A percentile compares a stretch with the other conserved stretches of the same genome.
Conservation (phyloP, 1,140 invertebrate species). For the Sogatella furcifera region DNA sequence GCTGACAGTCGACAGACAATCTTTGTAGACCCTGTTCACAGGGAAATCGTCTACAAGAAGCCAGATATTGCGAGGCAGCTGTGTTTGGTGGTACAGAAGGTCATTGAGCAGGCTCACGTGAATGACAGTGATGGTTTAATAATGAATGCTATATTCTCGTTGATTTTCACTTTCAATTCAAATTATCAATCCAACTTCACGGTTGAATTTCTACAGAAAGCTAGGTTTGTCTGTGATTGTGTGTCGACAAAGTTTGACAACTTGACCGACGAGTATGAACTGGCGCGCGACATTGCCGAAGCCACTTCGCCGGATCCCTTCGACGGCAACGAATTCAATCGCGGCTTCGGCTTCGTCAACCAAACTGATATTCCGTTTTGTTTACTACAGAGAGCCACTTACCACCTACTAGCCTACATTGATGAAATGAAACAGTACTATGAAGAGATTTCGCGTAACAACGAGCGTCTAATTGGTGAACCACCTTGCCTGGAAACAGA, state of each 20-base stretch:
- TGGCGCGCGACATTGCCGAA: background rate
- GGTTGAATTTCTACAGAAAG: conserved; percentile 5
- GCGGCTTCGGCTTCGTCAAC: background rate
- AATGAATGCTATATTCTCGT: background rate
- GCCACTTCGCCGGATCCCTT: background rate
- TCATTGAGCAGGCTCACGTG: background rate
- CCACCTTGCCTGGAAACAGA: background rate
- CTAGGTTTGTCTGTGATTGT: conserved; percentile 9
- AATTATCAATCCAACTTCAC: background rate
- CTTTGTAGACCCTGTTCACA: background rate
- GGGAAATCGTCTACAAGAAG: background rate
- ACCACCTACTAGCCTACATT: background rate
- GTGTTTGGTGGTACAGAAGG: background rate
- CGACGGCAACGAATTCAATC: background rate
- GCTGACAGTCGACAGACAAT: background rate
- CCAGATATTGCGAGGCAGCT: conserved; percentile 7
- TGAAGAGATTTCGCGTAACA: background rate
- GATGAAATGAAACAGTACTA: background rate
- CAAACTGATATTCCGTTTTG: background rate
- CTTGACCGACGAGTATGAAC: conserved; percentile 9
- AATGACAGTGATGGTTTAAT: background rate
- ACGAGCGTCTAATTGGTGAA: background rate
- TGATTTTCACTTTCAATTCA: background rate
- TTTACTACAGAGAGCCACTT: background rate
- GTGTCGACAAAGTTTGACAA: conserved; percentile 1